Evolutionary conservation across 2,113 vertebrate genomes (phyloP).

Genomic region (Amblyopsis rosae): DNA sequence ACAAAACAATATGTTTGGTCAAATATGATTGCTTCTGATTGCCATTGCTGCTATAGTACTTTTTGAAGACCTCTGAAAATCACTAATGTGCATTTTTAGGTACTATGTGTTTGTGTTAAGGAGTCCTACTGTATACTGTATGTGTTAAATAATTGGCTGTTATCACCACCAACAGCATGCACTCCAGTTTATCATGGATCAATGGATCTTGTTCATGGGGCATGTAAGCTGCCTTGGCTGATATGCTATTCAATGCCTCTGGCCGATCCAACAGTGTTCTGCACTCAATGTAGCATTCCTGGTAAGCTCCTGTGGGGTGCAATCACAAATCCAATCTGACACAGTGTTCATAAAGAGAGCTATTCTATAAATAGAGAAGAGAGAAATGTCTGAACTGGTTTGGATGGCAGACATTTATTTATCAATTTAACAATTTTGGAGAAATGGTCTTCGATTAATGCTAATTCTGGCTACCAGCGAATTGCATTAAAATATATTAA

Average conservation of each 20-base stretch:
- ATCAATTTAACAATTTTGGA: background rate
- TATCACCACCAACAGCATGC: background rate
- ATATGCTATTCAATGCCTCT: constrained; percentile 4
- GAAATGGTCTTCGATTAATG: background rate
- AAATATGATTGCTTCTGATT: too few species aligned
- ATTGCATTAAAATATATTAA: too few species aligned
- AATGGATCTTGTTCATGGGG: constrained; percentile 26
- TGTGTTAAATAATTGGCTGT: too few species aligned
- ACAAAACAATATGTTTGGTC: background rate
- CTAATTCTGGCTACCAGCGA: background rate
- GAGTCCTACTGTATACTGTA: too few species aligned
- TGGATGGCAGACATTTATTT: constrained; percentile 2
- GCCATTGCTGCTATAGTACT: too few species aligned
- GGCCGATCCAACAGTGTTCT: background rate
- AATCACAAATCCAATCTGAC: constrained; percentile 21
- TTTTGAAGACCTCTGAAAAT: too few species aligned
- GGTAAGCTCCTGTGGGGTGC: constrained; percentile 16
- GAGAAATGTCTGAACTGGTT: background rate
- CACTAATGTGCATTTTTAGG: too few species aligned
- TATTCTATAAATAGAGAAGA: constrained; percentile 7
- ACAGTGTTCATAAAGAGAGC: background rate
- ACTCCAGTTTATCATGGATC: background rate
- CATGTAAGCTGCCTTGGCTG: background rate
- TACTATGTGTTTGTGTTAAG: too few species aligned
- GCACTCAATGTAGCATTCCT: constrained; percentile 6